These are phyloP conservation scores for Phalangium opilio DNA, from an alignment of 2,888 invertebrate species.

Conservation along the genomic window DNA sequence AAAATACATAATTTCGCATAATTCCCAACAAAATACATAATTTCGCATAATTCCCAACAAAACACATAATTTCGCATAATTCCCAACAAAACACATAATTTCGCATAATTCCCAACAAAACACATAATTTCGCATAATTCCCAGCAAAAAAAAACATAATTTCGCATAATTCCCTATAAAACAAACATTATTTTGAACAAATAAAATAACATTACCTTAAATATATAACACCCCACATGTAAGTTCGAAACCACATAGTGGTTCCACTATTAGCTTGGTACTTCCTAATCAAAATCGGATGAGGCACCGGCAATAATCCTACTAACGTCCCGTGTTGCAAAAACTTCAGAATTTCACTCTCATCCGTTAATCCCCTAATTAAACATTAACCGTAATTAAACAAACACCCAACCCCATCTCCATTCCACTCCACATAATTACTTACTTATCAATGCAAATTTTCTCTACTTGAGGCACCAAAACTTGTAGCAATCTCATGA, in stretches of 20 bases:
- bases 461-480: conserved; percentile 99
- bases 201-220: conserved; percentile 79
- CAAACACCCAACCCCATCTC: not conserved
- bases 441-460: conserved; percentile 96
- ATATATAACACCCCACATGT: conserved; percentile 99
- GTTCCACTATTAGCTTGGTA: conserved; percentile 98
- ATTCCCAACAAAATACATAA: too few relatives aligned
- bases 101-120: too few relatives aligned
- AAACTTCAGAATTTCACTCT: conserved; percentile 97
- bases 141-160: too few relatives aligned
- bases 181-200: too few relatives aligned
- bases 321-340: conserved; percentile 96
- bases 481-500: conserved; percentile 91
- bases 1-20: too few relatives aligned
- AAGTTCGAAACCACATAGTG: conserved; percentile 97
- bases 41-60: too few relatives aligned
- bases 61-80: too few relatives aligned
- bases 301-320: conserved; percentile 91
- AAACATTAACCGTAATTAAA: not conserved
- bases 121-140: too few relatives aligned
- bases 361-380: conserved; percentile 84
- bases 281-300: conserved; percentile 94
- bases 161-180: too few relatives aligned
- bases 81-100: too few relatives aligned
- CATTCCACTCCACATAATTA: conserved; percentile 19